A percentile compares a stretch with the other conserved stretches of the same genome.
These are phyloP conservation scores for Schizaphis graminum DNA, from an alignment of 2,888 invertebrate genomes.

Conservation along the genomic window DNA sequence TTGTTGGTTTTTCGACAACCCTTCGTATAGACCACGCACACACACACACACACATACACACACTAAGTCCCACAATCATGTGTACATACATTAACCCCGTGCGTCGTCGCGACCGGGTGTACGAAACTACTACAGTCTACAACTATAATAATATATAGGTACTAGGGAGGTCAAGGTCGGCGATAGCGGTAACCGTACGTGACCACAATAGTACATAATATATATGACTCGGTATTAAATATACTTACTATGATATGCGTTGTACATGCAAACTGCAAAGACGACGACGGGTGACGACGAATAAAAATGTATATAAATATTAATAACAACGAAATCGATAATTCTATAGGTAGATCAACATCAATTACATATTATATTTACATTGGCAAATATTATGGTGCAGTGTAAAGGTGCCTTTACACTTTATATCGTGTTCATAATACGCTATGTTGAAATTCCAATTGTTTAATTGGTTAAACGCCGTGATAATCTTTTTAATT, in stretches of 20 bases:
- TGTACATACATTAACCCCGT: constrained; percentile 28
- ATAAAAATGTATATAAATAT: not conserved
- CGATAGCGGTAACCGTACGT: constrained; percentile 25
- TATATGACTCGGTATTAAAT: not conserved
- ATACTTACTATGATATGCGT: not conserved
- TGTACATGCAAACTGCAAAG: not conserved
- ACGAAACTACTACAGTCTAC: not conserved
- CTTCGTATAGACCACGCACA: not conserved
- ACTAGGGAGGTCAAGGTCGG: constrained; percentile 58
- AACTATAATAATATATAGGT: not conserved
- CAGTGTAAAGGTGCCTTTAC: not conserved
- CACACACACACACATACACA: not conserved
- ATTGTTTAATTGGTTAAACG: not conserved
- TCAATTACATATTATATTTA: not conserved
- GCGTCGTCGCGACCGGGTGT: constrained; percentile 20
- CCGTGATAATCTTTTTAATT: not conserved
- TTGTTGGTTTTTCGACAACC: constrained; percentile 26
- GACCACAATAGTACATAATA: constrained; percentile 6
- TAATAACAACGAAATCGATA: not conserved
- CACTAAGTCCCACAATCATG: not conserved
- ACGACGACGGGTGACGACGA: not conserved
- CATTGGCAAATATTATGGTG: not conserved
- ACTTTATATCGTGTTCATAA: not conserved
- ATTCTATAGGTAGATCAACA: not conserved
- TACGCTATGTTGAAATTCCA: not conserved